Conservation (phyloP, 2,113 vertebrate species). For the Acinonyx jubatus region DNA sequence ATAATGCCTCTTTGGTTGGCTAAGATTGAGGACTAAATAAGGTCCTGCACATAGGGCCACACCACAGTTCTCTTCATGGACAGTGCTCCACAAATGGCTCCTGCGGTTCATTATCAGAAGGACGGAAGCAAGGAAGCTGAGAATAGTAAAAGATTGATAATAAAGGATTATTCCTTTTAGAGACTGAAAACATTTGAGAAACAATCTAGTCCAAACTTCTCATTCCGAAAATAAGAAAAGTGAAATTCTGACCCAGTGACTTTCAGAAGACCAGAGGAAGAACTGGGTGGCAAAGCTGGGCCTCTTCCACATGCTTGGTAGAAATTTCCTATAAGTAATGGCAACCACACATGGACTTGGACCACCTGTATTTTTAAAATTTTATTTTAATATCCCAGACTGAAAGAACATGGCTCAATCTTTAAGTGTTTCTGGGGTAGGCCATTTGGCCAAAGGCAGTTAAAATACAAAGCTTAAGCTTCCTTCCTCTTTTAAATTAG, state of each 20-base stretch:
- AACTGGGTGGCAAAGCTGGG: neutral
- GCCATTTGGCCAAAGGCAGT: constrained; percentile 14
- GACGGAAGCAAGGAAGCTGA: neutral
- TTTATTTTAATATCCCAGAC: constrained; percentile 1
- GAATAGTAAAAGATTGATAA: neutral
- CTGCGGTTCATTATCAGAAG: neutral
- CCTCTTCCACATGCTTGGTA: neutral
- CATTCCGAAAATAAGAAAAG: neutral
- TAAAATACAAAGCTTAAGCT: neutral
- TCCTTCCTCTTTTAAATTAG: neutral
- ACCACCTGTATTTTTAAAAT: neutral
- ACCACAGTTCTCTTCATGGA: neutral
- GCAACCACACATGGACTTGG: neutral
- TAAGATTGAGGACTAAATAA: neutral
- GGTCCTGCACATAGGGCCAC: fast-evolving
- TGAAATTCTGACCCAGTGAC: neutral
- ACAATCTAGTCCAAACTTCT: neutral
- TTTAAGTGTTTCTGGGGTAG: neutral
- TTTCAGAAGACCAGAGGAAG: neutral
- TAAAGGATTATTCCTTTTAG: neutral
- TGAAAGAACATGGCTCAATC: constrained; percentile 18
- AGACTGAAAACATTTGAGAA: neutral
- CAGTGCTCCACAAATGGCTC: fast-evolving
- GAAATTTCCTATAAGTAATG: neutral
- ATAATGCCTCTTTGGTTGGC: neutral